Evolutionary conservation across 2,797 vertebrate genomes (phyloP).

Genomic region (Clarias pachynema): DNA sequence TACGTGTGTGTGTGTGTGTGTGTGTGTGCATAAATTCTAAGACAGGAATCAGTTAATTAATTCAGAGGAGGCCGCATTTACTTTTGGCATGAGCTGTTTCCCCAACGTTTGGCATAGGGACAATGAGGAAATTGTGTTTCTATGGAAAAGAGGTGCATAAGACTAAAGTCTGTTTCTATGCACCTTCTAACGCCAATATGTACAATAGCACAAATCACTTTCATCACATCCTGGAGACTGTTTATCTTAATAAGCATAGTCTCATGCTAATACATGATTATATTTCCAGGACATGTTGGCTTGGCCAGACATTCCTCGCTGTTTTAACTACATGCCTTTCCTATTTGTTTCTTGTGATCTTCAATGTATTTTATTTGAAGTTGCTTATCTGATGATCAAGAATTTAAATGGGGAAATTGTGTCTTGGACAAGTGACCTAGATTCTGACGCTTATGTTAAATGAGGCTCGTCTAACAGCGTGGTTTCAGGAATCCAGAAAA

Average conservation of each 20-base stretch:
- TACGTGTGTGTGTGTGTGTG: neutral
- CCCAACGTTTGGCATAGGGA: slow-evolving; percentile 36
- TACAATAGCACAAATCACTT: slow-evolving; percentile 17
- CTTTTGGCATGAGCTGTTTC: slow-evolving; percentile 51
- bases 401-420: neutral
- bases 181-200: slow-evolving; percentile 13
- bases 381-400: neutral
- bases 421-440: slow-evolving; percentile 38
- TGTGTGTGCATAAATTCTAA: neutral
- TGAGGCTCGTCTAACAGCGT: slow-evolving; percentile 40
- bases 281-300: neutral
- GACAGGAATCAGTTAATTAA: slow-evolving; percentile 31
- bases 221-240: slow-evolving; percentile 29
- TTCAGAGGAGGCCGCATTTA: slow-evolving; percentile 45
- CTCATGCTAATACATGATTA: slow-evolving; percentile 14
- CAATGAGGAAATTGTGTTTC: slow-evolving; percentile 48
- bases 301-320: neutral
- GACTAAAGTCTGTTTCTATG: neutral
- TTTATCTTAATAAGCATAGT: slow-evolving; percentile 21
- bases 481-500: slow-evolving; percentile 43
- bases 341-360: neutral
- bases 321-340: neutral
- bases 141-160: slow-evolving; percentile 34
- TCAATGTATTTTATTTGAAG: neutral
- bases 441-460: slow-evolving; percentile 45